phyloP scores from a whole-genome alignment of 2,113 vertebrate species.

The Caloenas nicobarica region DNA sequence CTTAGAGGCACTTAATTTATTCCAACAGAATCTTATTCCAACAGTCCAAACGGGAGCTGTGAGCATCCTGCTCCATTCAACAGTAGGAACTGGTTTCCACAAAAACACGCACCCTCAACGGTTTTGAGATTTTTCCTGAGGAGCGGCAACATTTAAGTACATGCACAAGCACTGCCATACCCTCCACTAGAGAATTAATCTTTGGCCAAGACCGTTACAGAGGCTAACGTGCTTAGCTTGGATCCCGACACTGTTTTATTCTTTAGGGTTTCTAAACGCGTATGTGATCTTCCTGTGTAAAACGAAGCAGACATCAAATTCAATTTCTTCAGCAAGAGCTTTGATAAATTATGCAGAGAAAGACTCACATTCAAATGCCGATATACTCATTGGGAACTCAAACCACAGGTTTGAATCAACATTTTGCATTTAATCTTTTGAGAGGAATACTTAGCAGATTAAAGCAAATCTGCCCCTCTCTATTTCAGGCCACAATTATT shows the following conservation, averaged over 20 bases:
- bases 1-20: background rate
- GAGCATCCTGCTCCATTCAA: background rate
- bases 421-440: conserved; percentile 29
- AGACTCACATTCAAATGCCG: background rate
- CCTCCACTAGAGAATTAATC: background rate
- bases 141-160: background rate
- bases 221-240: background rate
- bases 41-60: background rate
- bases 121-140: background rate
- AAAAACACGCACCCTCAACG: accelerated
- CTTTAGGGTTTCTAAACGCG: background rate
- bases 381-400: background rate
- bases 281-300: background rate
- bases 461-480: conserved; percentile 21
- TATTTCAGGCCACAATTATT: conserved; percentile 10
- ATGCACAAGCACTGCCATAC: background rate
- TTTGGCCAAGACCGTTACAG: background rate
- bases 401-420: background rate
- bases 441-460: conserved; percentile 34
- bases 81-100: background rate
- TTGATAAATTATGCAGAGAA: conserved; percentile 32
- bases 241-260: background rate
- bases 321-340: background rate
- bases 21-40: background rate
- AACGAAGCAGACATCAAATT: background rate